phyloP scores from a whole-genome alignment of 2,888 invertebrate species.

The Dicycla oo region DNA sequence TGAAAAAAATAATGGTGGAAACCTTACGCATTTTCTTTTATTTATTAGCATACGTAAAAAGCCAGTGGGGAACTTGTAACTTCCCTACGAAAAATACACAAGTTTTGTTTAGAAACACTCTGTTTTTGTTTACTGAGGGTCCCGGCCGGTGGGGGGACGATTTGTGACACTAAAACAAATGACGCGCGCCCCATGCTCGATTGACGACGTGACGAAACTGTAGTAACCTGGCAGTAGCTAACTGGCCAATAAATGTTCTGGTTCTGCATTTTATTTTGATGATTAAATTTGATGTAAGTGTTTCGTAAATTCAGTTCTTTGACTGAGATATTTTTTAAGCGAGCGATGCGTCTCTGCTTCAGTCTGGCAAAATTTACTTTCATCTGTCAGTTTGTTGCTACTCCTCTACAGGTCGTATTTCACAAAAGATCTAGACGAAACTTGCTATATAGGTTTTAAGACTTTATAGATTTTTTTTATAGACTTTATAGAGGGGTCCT shows the following conservation, averaged over 20 bases:
- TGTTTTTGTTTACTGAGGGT: constrained; percentile 81
- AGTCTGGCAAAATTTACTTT: too few species aligned
- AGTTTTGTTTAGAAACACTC: constrained; percentile 82
- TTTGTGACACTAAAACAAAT: constrained; percentile 85
- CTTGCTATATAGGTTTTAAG: too few species aligned
- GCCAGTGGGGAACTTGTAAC: constrained; percentile 6
- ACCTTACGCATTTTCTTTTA: constrained; percentile 2
- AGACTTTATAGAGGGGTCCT: too few species aligned
- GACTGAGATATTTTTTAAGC: too few species aligned
- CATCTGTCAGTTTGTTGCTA: too few species aligned
- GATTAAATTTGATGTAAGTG: neutral
- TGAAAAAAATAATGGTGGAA: neutral
- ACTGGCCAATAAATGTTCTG: constrained; percentile 45
- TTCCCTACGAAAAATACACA: constrained; percentile 49
- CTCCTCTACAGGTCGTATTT: too few species aligned
- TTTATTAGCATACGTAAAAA: constrained; percentile 31
- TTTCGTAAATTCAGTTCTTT: neutral
- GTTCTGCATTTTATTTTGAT: constrained; percentile 16
- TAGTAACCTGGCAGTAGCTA: constrained; percentile 62
- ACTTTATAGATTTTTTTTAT: too few species aligned
- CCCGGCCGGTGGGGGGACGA: constrained; percentile 72
- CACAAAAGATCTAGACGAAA: too few species aligned
- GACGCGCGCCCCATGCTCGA: constrained; percentile 78
- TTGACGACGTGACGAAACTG: constrained; percentile 74
- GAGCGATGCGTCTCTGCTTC: too few species aligned